A percentile compares a stretch with the other conserved stretches of the same genome.
phyloP scores from a whole-genome alignment of 2,888 invertebrate genomes.

The Melanostoma mellinum region DNA sequence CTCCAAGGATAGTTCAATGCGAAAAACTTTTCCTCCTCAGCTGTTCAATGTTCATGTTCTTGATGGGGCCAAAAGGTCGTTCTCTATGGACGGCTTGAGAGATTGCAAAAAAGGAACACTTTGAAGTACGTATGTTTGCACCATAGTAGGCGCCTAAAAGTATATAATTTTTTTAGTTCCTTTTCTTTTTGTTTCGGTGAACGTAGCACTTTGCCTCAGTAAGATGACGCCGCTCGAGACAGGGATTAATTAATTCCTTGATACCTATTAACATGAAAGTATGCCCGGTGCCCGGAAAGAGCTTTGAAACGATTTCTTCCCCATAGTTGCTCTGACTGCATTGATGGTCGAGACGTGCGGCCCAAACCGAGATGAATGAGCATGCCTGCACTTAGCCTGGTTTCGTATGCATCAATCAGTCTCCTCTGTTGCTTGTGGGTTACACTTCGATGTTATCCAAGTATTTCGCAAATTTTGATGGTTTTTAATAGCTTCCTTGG shows the following conservation, averaged over 20 bases:
- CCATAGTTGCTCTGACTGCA: background rate
- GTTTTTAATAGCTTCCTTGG: slow-evolving; percentile 62
- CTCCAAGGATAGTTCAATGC: slow-evolving; percentile 11
- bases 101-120: slow-evolving; percentile 28
- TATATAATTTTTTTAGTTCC: slow-evolving; percentile 14
- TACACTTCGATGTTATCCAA: slow-evolving; percentile 57
- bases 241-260: slow-evolving; percentile 71
- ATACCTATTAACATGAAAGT: slow-evolving; percentile 69
- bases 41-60: slow-evolving; percentile 56
- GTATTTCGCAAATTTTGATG: slow-evolving; percentile 65
- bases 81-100: background rate
- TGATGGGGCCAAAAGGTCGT: slow-evolving; percentile 41
- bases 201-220: background rate
- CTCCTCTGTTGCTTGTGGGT: slow-evolving; percentile 28
- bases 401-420: slow-evolving; percentile 44
- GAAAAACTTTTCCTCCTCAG: slow-evolving; percentile 38
- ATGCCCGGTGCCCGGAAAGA: slow-evolving; percentile 55
- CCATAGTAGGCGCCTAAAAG: slow-evolving; percentile 65
- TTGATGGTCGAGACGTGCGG: slow-evolving; percentile 49
- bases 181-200: background rate
- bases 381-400: slow-evolving; percentile 51
- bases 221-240: slow-evolving; percentile 55
- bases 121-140: slow-evolving; percentile 5
- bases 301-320: slow-evolving; percentile 50
- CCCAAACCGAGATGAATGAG: slow-evolving; percentile 56